These are phyloP conservation scores for Rhinophrynus dorsalis DNA, from an alignment of 2,797 vertebrate genomes.

Conservation along the genomic window DNA sequence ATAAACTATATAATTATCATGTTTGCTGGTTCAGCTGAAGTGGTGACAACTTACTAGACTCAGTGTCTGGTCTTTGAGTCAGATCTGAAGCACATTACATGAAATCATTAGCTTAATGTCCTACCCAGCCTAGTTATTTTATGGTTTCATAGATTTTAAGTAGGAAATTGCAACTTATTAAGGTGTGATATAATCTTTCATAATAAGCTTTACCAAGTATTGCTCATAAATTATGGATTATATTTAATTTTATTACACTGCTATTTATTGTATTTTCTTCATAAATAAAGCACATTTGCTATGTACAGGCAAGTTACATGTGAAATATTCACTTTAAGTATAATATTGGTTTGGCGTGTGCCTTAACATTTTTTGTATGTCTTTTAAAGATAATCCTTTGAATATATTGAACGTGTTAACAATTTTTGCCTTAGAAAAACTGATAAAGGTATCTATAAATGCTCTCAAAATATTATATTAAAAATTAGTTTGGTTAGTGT, in stretches of 20 bases:
- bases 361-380: too few species aligned
- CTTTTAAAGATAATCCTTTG: too few species aligned
- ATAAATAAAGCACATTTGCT: not conserved
- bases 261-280: not conserved
- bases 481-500: too few species aligned
- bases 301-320: constrained; percentile 16
- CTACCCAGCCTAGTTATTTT: constrained; percentile 45
- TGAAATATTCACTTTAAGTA: constrained; percentile 22
- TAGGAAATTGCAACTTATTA: constrained; percentile 55
- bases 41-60: constrained; percentile 56
- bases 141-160: constrained; percentile 51
- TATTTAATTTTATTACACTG: constrained; percentile 34
- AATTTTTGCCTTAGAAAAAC: not conserved
- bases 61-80: constrained; percentile 53
- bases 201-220: constrained; percentile 31
- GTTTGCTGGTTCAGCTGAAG: constrained; percentile 61
- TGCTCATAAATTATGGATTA: constrained; percentile 39
- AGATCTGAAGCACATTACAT: constrained; percentile 59
- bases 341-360: too few species aligned
- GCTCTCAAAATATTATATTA: not conserved
- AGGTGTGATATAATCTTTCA: constrained; percentile 51
- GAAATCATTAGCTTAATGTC: constrained; percentile 59
- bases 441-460: not conserved
- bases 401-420: not conserved
- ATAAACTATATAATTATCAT: constrained; percentile 56